A percentile compares a stretch with the other conserved stretches of the same genome.
These are phyloP conservation scores for Pseudoatta argentina DNA, from an alignment of 1,140 invertebrate genomes.

Conservation along the genomic window DNA sequence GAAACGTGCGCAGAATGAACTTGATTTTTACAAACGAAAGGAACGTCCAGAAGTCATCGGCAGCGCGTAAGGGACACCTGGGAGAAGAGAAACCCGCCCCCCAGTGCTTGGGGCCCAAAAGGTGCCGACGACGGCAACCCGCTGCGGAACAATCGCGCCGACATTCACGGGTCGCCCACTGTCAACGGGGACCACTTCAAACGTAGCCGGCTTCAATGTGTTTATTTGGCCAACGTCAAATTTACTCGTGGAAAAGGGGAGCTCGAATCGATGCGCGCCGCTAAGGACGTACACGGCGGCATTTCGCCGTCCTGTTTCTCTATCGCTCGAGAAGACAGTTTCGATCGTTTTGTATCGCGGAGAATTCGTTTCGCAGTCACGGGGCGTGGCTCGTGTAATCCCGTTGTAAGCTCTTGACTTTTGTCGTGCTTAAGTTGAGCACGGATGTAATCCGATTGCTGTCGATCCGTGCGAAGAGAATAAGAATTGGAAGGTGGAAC, in stretches of 20 bases:
- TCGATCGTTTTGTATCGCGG: constrained; percentile 67
- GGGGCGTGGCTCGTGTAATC: constrained; percentile 68
- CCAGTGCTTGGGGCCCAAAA: constrained; percentile 62
- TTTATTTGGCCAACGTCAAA: constrained; percentile 86
- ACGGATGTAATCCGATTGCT: constrained; percentile 21
- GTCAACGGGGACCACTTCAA: constrained; percentile 84
- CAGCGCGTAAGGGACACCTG: constrained; percentile 17
- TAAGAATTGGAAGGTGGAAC: background rate
- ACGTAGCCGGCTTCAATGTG: constrained; percentile 84
- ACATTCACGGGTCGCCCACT: constrained; percentile 76
- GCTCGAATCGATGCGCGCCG: constrained; percentile 25
- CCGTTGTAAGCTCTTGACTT: constrained; percentile 65
- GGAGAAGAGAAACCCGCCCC: constrained; percentile 61
- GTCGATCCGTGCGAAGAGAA: background rate
- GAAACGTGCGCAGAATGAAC: constrained; percentile 66
- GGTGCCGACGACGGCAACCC: constrained; percentile 69
- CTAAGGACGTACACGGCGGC: background rate
- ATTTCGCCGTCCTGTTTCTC: constrained; percentile 45
- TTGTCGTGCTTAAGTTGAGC: constrained; percentile 40
- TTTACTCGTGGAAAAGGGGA: constrained; percentile 79
- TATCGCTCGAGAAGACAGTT: constrained; percentile 45
- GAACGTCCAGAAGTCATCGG: constrained; percentile 40
- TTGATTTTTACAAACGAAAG: constrained; percentile 67
- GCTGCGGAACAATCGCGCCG: constrained; percentile 76
- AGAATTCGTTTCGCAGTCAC: constrained; percentile 26